Conservation (phyloP, 2,888 invertebrate species). For the Ceriagrion tenellum region DNA sequence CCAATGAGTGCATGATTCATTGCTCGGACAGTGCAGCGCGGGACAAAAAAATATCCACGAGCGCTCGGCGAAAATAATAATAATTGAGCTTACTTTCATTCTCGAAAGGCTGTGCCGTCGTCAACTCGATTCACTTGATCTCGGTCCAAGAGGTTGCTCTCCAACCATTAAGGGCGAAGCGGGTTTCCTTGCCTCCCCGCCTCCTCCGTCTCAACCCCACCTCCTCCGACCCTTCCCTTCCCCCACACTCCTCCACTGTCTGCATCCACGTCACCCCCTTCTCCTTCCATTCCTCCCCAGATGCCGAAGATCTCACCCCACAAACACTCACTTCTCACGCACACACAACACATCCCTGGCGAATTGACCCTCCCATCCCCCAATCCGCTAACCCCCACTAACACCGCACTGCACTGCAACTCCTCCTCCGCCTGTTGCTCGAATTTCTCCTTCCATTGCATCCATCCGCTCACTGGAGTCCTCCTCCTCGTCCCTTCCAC, state of each 20-base stretch:
- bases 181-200: not conserved
- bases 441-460: not conserved
- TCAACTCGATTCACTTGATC: slow-evolving; percentile 49
- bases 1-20: not conserved
- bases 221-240: not conserved
- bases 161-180: slow-evolving; percentile 37
- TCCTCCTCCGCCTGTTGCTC: slow-evolving; percentile 33
- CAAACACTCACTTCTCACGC: slow-evolving; percentile 17
- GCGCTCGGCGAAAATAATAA: slow-evolving; percentile 1
- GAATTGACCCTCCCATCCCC: not conserved
- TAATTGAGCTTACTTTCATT: slow-evolving; percentile 56
- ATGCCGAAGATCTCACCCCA: not conserved
- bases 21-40: not conserved
- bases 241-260: not conserved
- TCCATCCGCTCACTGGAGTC: not conserved
- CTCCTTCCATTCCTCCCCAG: not conserved
- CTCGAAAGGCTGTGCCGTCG: slow-evolving; percentile 32
- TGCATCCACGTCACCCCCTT: not conserved
- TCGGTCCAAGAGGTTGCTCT: slow-evolving; percentile 28
- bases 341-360: not conserved
- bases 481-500: not conserved
- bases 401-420: not conserved
- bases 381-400: not conserved
- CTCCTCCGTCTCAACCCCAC: too few species aligned
- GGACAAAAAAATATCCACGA: not conserved